A percentile compares a stretch with the other conserved stretches of the same genome.
Evolutionary conservation across 2,113 vertebrate genomes (phyloP).

Genomic region (Coryphaenoides rupestris): DNA sequence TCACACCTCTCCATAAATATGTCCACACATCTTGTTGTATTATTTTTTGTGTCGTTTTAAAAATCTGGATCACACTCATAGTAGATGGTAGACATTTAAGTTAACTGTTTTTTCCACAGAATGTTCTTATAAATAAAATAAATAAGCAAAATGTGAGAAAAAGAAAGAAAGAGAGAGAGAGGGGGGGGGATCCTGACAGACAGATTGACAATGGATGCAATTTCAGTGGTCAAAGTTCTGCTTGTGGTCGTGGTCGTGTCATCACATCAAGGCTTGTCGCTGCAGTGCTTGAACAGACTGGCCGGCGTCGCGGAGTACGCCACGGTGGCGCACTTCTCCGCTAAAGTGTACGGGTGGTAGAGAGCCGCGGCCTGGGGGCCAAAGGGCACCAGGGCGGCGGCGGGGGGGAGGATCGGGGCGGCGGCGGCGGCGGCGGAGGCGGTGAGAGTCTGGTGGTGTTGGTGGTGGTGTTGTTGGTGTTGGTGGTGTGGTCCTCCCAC

Average conservation of each 20-base stretch:
- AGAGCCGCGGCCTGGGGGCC: conserved; percentile 86
- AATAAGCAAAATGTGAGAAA: conserved; percentile 39
- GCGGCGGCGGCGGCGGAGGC: too few relatives aligned
- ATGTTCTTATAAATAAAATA: too few relatives aligned
- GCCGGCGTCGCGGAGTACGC: conserved; percentile 84
- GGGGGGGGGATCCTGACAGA: conserved; percentile 7
- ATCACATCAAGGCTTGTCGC: conserved; percentile 83
- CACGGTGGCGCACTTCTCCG: conserved; percentile 86
- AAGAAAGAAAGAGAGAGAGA: conserved; percentile 27
- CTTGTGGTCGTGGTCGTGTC: conserved; percentile 21
- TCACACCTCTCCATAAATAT: conserved; percentile 30
- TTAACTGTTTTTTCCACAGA: conserved; percentile 56
- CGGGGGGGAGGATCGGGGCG: conserved; percentile 81
- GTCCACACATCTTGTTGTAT: conserved; percentile 47
- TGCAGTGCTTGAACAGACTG: conserved; percentile 90
- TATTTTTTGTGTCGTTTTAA: conserved; percentile 44
- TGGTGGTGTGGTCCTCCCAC: too few relatives aligned
- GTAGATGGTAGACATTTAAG: conserved; percentile 58
- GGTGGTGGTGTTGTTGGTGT: too few relatives aligned
- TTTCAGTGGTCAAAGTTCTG: conserved; percentile 64
- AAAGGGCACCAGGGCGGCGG: conserved; percentile 83
- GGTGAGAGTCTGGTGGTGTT: conserved; percentile 81
- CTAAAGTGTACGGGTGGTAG: conserved; percentile 91
- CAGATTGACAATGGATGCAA: conserved; percentile 42
- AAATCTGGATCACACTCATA: conserved; percentile 47